These are phyloP conservation scores for Drosophila peninsularis DNA, from an alignment of 2,888 invertebrate genomes.

Conservation along the genomic window DNA sequence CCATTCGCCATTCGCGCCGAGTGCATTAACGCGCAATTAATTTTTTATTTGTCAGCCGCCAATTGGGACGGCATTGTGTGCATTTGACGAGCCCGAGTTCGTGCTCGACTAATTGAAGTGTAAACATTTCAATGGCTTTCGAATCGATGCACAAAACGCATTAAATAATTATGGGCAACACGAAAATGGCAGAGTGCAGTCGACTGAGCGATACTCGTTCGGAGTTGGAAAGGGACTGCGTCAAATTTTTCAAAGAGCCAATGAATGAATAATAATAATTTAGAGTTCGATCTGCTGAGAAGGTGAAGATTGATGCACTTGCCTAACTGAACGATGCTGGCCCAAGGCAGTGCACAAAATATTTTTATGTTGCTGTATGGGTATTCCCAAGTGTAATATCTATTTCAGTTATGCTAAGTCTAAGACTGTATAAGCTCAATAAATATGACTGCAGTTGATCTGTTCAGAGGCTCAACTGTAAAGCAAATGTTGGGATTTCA, in stretches of 20 bases:
- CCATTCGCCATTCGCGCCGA: too few species aligned
- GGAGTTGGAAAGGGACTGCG: rapidly evolving
- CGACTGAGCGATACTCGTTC: not conserved
- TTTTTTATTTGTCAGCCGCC: slow-evolving; percentile 53
- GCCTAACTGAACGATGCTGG: too few species aligned
- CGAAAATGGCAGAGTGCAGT: not conserved
- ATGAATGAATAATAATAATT: not conserved
- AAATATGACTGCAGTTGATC: too few species aligned
- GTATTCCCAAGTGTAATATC: too few species aligned
- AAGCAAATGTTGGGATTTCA: too few species aligned
- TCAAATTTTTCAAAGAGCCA: not conserved
- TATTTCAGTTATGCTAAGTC: too few species aligned
- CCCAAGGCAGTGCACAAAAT: too few species aligned
- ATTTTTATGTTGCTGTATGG: too few species aligned
- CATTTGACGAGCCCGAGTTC: slow-evolving; percentile 23
- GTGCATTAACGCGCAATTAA: slow-evolving; percentile 69
- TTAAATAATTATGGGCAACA: slow-evolving; percentile 59
- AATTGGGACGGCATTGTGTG: slow-evolving; percentile 17
- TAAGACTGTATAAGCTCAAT: too few species aligned
- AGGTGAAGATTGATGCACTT: too few species aligned
- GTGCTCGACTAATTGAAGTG: slow-evolving; percentile 66
- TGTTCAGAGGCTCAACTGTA: too few species aligned
- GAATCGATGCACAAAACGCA: slow-evolving; percentile 43
- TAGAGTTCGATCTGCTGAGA: too few species aligned
- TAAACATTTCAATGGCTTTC: slow-evolving; percentile 68